phyloP scores from a whole-genome alignment of 2,797 vertebrate species.

The Lagodon rhomboides region DNA sequence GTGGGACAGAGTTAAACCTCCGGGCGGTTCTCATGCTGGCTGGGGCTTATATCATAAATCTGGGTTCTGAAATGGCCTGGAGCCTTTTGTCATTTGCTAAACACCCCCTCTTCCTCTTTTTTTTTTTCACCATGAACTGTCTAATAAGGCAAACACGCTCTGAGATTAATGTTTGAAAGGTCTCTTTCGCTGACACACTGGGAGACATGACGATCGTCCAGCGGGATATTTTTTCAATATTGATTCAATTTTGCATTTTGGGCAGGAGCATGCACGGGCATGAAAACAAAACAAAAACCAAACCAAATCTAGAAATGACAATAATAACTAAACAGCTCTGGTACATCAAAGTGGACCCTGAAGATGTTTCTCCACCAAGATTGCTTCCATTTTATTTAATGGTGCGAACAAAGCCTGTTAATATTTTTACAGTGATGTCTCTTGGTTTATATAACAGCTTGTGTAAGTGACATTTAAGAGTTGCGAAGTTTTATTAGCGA shows the following conservation, averaged over 20 bases:
- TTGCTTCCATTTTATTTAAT: not conserved
- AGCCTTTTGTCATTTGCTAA: slow-evolving; percentile 36
- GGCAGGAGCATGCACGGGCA: not conserved
- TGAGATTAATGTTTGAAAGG: slow-evolving; percentile 19
- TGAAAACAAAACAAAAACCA: not conserved
- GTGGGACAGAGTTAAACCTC: slow-evolving; percentile 54
- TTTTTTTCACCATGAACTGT: slow-evolving; percentile 22
- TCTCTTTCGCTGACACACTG: not conserved
- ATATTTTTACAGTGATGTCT: not conserved
- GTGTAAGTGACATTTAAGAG: slow-evolving; percentile 28
- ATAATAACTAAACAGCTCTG: not conserved
- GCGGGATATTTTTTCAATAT: slow-evolving; percentile 13
- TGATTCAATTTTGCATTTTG: slow-evolving; percentile 4
- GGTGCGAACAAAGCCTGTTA: not conserved
- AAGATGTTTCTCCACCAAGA: not conserved
- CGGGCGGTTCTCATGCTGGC: slow-evolving; percentile 22
- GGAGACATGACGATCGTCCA: slow-evolving; percentile 10
- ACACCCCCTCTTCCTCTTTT: slow-evolving; percentile 2
- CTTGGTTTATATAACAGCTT: slow-evolving; percentile 7
- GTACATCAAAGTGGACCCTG: not conserved
- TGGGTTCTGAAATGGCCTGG: slow-evolving; percentile 24
- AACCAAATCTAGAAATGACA: not conserved
- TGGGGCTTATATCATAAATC: slow-evolving; percentile 24
- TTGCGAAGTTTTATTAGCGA: slow-evolving; percentile 26
- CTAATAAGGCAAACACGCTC: slow-evolving; percentile 29